Conservation (phyloP, 2,113 vertebrate species). For the Ageneiosus marmoratus region DNA sequence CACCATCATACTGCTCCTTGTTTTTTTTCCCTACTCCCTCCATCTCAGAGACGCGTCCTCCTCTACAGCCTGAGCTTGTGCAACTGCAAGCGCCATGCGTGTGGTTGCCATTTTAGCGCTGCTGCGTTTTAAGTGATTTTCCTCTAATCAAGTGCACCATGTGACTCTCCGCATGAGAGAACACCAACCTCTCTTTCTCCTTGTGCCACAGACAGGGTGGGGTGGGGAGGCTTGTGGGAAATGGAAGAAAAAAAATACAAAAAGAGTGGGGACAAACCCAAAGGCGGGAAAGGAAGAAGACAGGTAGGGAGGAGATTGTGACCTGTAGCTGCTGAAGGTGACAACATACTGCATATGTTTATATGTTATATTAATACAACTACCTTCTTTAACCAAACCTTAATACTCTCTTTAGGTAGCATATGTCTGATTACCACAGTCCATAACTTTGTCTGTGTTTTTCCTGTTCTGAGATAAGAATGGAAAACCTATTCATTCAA, state of each 20-base stretch:
- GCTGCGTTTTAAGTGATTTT: conserved; percentile 78
- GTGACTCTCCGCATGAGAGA: conserved; percentile 78
- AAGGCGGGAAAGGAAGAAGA: conserved; percentile 25
- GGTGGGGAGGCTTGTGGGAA: conserved; percentile 22
- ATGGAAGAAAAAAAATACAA: conserved; percentile 6
- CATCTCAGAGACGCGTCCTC: conserved; percentile 50
- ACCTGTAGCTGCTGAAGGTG: conserved; percentile 31
- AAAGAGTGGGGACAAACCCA: conserved; percentile 3
- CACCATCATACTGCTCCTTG: conserved; percentile 16
- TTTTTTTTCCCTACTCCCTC: conserved; percentile 43
- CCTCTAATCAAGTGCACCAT: conserved; percentile 77
- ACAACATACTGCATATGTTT: conserved; percentile 1
- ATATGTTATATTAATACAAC: no score
- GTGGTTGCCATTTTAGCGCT: conserved; percentile 76
- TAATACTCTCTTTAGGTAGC: not conserved
- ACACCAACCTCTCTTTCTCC: conserved; percentile 68
- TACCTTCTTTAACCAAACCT: not conserved
- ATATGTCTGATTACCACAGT: not conserved
- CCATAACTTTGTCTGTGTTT: not conserved
- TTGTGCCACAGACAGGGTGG: conserved; percentile 55
- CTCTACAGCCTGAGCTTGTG: conserved; percentile 65
- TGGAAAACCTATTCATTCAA: not conserved
- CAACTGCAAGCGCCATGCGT: conserved; percentile 74
- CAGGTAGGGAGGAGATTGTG: conserved; percentile 20
- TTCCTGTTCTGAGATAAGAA: not conserved